phyloP scores from a whole-genome alignment of 2,797 vertebrate genomes.

The Rhinichthys osculus region DNA sequence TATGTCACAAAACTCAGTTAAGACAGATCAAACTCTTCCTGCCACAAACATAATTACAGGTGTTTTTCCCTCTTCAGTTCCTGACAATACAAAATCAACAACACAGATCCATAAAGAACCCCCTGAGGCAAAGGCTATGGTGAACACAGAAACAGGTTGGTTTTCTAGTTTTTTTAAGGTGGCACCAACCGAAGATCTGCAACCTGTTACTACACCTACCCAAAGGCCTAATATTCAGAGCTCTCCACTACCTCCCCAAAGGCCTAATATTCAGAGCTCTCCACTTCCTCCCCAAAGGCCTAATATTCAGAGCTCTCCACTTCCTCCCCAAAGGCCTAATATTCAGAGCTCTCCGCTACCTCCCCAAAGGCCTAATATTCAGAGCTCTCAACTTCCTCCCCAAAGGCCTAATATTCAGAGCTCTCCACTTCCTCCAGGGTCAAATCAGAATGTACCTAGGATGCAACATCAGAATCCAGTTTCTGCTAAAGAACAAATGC shows the following conservation, averaged over 20 bases:
- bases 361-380: slow-evolving; percentile 11
- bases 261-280: slow-evolving; percentile 25
- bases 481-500: slow-evolving; percentile 44
- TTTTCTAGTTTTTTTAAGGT: slow-evolving; percentile 77
- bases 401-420: slow-evolving; percentile 17
- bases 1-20: slow-evolving; percentile 46
- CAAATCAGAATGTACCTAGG: slow-evolving; percentile 60
- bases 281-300: slow-evolving; percentile 37
- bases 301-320: slow-evolving; percentile 33
- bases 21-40: slow-evolving; percentile 54
- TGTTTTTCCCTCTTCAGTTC: slow-evolving; percentile 38
- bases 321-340: slow-evolving; percentile 32
- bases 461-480: slow-evolving; percentile 58
- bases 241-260: slow-evolving; percentile 41
- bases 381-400: slow-evolving; percentile 45
- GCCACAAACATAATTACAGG: slow-evolving; percentile 23
- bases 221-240: slow-evolving; percentile 23
- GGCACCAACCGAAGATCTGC: slow-evolving; percentile 54
- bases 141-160: slow-evolving; percentile 74
- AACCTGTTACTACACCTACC: slow-evolving; percentile 17
- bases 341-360: slow-evolving; percentile 36
- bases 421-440: slow-evolving; percentile 48
- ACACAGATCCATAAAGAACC: slow-evolving; percentile 38
- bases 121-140: slow-evolving; percentile 56
- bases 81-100: slow-evolving; percentile 36